phyloP scores from a whole-genome alignment of 2,797 vertebrate species.

The Morus bassanus region DNA sequence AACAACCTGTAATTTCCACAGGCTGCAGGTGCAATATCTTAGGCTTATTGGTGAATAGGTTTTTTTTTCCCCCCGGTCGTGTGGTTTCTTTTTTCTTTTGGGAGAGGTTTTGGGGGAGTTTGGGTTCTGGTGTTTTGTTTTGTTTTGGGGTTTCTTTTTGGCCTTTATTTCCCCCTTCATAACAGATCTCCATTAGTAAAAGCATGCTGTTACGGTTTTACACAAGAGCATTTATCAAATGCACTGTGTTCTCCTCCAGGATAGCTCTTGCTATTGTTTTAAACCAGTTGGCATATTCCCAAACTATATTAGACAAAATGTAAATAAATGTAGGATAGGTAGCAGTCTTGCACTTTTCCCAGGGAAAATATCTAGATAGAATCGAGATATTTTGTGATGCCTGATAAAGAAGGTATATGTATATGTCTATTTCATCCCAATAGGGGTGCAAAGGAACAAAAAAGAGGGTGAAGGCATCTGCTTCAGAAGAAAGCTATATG shows the following conservation, averaged over 20 bases:
- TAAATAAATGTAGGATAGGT: background rate
- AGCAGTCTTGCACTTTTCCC: background rate
- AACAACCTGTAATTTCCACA: background rate
- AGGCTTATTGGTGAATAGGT: background rate
- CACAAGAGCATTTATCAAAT: background rate
- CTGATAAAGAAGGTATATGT: background rate
- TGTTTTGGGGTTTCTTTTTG: fast-evolving
- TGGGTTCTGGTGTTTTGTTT: background rate
- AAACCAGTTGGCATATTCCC: background rate
- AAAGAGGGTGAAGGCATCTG: background rate
- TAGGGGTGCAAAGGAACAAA: background rate
- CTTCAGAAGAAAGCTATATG: background rate
- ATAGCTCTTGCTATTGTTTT: background rate
- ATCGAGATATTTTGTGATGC: background rate
- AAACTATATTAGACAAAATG: background rate
- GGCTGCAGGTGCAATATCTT: background rate
- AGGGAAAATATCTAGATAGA: background rate
- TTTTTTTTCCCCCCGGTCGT: background rate
- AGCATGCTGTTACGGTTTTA: background rate
- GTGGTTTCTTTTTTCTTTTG: background rate
- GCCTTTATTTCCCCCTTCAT: background rate
- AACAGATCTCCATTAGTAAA: background rate
- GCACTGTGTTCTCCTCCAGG: background rate
- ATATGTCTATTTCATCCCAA: background rate
- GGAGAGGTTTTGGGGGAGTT: background rate